Base-by-base conservation (phyloP, 1,140 invertebrate genomes). In the honey bee (Apis mellifera) region DNA sequence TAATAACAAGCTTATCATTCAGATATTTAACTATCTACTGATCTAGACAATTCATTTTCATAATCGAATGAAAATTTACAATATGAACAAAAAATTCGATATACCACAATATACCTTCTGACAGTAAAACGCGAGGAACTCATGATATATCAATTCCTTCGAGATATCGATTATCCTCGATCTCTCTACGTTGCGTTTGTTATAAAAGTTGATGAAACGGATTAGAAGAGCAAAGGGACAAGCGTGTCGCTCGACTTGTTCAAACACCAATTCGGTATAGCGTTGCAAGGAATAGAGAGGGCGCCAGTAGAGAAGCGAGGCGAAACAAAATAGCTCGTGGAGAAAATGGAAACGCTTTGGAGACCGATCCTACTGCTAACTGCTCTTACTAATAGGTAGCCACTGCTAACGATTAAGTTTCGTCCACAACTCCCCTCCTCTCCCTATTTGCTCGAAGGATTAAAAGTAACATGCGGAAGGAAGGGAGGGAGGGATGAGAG, bases 371-470 rank as follows among this genome's bases (percentile, higher is more conserved):
- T 15, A 21, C 7, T 9, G 32, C 32, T 9, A 9, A 26, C 55
- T 52, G 19, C 42, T 17, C 21, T 21, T 48, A 12, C 60, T 62
- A 62, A 62, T 62, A 62, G 60, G 23, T 17, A 62, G 60, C 23
- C 9, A 15, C 54, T 26, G 60, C 11, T 23, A n/a, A 48, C 32
- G 21, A 62, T 55, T 60, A 62, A 78, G 42, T 62, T 74, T 42
- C 19, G 21, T 15, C n/a, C 54, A 42, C 32, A 42, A 42, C 3
- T 5, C 32, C 32, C n/a, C n/a, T n/a, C n/a, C 32, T 54, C 54
- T 48, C 32, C 15, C 42, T 55, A 77, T 77, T 85, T 71, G 75
- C 68, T 81, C 70, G 65, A 21, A 26, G 73, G 73, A 69, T 82
- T 69, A 82, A 77, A 85, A 77, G 74, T 82, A 74, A 60, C 60